Base-by-base conservation (phyloP, 2,888 invertebrate genomes). In the Drosophila sordidula region DNA sequence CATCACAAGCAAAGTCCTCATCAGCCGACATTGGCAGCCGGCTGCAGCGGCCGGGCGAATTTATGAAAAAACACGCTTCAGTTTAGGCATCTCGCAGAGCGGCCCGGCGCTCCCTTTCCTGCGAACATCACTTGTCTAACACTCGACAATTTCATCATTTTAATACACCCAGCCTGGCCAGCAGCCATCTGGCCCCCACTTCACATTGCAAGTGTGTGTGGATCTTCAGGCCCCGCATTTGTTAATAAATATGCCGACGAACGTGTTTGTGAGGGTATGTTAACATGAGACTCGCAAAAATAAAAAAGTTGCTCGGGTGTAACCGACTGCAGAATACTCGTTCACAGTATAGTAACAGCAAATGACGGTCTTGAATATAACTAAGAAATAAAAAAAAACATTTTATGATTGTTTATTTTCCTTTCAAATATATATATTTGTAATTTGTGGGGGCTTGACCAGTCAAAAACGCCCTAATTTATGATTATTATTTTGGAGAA, bases 71-170 rank as follows among this genome's bases (percentile, higher is more conserved):
- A 49, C 14, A 50, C 47, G 16, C 61, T 69, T 54, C 49, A 38
- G 6, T 25, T 68, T 44, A 8, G 18, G 26, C 59, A 39, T 29
- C 18, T 22, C 55, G 16, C 8, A 18, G 9, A 22, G 54, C 32
- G 6, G 26, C 26, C 8, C 26, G 34, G 12, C 41, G 42, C 46
- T 36, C 12, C 34, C 52, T 34, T 16, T 46, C 39, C 29, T 29
- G 32, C 26, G 36, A 32, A n/a, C 46, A 50, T 63, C 74, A 66
- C 73, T 55, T 63, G 50, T 25, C 42, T 34, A 58, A 46, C 70
- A 69, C 77, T 78, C 77, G 59, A 80, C 73, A 68, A 67, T 72
- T 87, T 78, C 79, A 84, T 81, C 86, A 80, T 78, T 80, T 79
- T 78, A 74, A 78, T 71, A 73, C 52, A 64, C 49, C 16, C 42